Base-by-base conservation (phyloP, 2,797 vertebrate genomes). In the Pipistrellus kuhlii region DNA sequence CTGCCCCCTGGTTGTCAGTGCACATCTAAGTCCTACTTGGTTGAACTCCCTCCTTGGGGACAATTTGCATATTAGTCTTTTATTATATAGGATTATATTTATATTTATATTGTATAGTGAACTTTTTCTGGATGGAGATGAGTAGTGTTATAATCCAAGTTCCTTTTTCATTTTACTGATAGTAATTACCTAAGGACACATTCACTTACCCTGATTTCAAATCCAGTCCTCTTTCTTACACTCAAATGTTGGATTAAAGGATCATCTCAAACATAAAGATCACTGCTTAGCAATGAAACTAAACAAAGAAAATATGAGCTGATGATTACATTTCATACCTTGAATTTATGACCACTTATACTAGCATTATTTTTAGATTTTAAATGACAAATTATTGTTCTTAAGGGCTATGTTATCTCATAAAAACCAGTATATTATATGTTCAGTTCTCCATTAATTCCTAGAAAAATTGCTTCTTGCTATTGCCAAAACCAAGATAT, bases 391-490 rank as follows among this genome's bases (percentile, higher is more conserved):
- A 69, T 91, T 41, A 5, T 38, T 53, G 23, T 83, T 88, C n/a
- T 71, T 23, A 91, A 86, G 27, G 55, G 13, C 23, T 78, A 2
- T 35, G 23, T 78, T 93, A 75, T 86, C 20, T 94, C 53, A 41
- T 12, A 72, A 78, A 84, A 86, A 30, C 57, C 25, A 69, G 41
- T 41, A 55, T 59, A n/a, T 48, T 72, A 44, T 44, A 87, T 64
- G 46, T 66, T 91, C 59, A 85, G 21, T 38, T 92, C 20, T 91
- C 44, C n/a, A 76, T 85, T 66, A 77, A 35, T 82, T 46, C 4
- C 35, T 76, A 20, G 41, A 88, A 80, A 77, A 96, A 55, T 76
- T 94, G 30, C 14, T 75, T 94, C 32, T 59, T 62, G 13, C 23
- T 88, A 27, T 88, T 81, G 44, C 41, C 69, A 68, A 83, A 82